Conservation (phyloP, 2,797 vertebrate genomes). For the Acropternis orthonyx region DNA sequence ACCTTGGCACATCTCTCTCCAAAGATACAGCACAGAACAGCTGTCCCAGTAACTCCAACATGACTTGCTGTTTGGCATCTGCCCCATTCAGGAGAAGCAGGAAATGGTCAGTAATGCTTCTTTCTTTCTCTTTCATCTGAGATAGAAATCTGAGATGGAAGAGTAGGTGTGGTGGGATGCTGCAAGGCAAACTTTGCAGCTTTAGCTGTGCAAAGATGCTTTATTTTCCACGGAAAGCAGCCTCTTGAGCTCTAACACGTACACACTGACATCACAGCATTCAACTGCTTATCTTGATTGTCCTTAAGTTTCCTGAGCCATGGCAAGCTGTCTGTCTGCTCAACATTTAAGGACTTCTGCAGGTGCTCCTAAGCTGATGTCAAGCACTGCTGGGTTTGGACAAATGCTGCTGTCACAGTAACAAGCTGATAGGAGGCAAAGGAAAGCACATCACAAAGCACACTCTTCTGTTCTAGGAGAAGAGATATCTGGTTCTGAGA, state of each 20-base stretch:
- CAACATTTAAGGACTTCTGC: background rate
- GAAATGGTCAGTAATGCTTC: background rate
- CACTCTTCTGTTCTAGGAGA: constrained; percentile 81
- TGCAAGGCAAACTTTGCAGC: background rate
- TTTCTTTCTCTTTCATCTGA: background rate
- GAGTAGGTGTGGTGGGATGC: background rate
- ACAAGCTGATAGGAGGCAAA: background rate
- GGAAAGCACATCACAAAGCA: background rate
- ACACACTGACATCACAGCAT: background rate
- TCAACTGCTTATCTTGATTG: background rate
- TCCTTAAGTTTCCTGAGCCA: background rate
- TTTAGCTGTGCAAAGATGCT: background rate
- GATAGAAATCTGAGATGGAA: background rate
- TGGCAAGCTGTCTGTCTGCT: background rate
- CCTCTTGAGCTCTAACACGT: background rate
- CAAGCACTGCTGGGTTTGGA: background rate
- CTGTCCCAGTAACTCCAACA: background rate
- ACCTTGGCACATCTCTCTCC: background rate
- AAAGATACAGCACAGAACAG: background rate
- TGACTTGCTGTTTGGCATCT: background rate
- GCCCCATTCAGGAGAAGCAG: background rate
- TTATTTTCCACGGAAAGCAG: background rate
- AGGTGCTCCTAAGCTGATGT: background rate
- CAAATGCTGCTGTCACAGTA: background rate
- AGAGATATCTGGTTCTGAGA: constrained; percentile 96